Percentiles rank a stretch among this genome's conserved stretches.
phyloP scores from a whole-genome alignment of 2,113 vertebrate species.

The Notothenia rossii region DNA sequence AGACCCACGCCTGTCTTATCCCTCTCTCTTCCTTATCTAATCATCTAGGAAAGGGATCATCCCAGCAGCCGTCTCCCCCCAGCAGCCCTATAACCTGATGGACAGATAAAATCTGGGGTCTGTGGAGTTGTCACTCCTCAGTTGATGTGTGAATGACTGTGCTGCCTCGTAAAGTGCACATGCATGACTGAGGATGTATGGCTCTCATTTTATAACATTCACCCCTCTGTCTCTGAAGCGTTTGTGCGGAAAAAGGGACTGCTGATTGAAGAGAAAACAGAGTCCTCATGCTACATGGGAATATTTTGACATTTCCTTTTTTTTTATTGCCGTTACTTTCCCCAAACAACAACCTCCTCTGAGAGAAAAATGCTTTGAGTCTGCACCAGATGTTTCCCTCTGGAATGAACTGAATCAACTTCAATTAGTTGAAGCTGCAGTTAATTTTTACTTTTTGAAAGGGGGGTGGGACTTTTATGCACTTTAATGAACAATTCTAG shows the following conservation, averaged over 20 bases:
- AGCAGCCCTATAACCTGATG: slow-evolving; percentile 49
- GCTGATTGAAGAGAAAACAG: slow-evolving; percentile 71
- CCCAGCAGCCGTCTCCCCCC: slow-evolving; percentile 44
- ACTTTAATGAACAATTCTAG: not conserved
- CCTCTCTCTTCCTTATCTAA: slow-evolving; percentile 62
- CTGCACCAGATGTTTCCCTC: not conserved
- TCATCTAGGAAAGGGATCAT: slow-evolving; percentile 66
- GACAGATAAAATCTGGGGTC: slow-evolving; percentile 71
- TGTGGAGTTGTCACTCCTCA: slow-evolving; percentile 58
- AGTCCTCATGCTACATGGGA: not conserved
- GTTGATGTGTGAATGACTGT: slow-evolving; percentile 69
- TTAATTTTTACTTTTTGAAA: not conserved
- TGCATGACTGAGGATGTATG: slow-evolving; percentile 77
- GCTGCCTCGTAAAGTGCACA: slow-evolving; percentile 70
- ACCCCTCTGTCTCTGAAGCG: slow-evolving; percentile 56
- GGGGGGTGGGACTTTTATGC: not conserved
- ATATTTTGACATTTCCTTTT: slow-evolving; percentile 40
- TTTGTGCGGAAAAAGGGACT: slow-evolving; percentile 29
- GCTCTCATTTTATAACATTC: slow-evolving; percentile 77
- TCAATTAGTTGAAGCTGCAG: not conserved
- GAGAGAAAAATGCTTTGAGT: not conserved
- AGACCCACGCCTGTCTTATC: slow-evolving; percentile 17
- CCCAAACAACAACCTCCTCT: slow-evolving; percentile 20
- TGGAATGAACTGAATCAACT: not conserved
- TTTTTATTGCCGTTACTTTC: slow-evolving; percentile 22